These are phyloP conservation scores for Babyrousa celebensis DNA, from an alignment of 2,797 vertebrate species.

Conservation along the genomic window DNA sequence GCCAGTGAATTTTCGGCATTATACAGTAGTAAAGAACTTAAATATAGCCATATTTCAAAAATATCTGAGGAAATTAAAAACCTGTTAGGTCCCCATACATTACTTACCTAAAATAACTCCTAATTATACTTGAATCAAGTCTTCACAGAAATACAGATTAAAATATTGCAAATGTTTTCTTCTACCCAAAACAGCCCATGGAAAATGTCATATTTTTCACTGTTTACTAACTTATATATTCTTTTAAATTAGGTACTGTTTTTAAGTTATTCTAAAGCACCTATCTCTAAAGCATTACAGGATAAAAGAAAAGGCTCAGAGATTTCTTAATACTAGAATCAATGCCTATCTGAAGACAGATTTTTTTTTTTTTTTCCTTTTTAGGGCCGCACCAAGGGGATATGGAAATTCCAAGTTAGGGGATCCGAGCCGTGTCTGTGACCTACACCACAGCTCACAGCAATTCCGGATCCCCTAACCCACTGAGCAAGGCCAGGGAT, in stretches of 20 bases:
- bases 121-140: slow-evolving; percentile 17
- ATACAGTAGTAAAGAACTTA: slow-evolving; percentile 50
- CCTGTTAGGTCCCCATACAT: background rate
- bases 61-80: slow-evolving; percentile 66
- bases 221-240: slow-evolving; percentile 30
- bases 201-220: slow-evolving; percentile 36
- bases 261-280: slow-evolving; percentile 59
- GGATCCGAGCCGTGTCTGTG: too few species aligned
- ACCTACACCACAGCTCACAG: too few species aligned
- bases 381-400: too few species aligned
- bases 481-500: too few species aligned
- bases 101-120: slow-evolving; percentile 14
- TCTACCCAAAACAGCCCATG: slow-evolving; percentile 28
- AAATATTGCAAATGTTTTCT: slow-evolving; percentile 29
- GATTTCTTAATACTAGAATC: slow-evolving; percentile 37
- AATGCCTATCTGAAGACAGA: background rate
- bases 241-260: slow-evolving; percentile 29
- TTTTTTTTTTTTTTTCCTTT: background rate
- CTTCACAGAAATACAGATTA: slow-evolving; percentile 17
- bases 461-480: too few species aligned
- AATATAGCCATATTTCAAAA: slow-evolving; percentile 61
- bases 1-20: slow-evolving; percentile 47
- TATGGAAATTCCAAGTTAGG: too few species aligned
- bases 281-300: slow-evolving; percentile 39
- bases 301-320: slow-evolving; percentile 20